Base-by-base conservation (phyloP, 2,113 vertebrate species). In the Serinus canaria region DNA sequence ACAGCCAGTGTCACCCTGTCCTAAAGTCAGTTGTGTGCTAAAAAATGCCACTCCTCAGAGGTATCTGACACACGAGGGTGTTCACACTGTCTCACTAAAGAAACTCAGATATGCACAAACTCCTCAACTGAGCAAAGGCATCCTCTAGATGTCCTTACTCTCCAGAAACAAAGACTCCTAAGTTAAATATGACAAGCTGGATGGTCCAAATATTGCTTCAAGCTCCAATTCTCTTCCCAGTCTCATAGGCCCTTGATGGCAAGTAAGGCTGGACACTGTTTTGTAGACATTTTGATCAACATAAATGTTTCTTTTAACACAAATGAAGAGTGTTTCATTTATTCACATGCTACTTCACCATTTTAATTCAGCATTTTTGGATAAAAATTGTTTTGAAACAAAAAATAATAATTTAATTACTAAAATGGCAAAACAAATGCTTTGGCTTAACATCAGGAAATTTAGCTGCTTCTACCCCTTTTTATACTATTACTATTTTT, bases 191-290 rank as follows among this genome's bases (percentile, higher is more conserved):
- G 47, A 59, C 58, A 46, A 78, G 10, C 2, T 67, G 35, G 44
- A 82, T 33, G 8, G n/a, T 63, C 66, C 33, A 87, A 56, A 75
- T 0, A 0, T 17, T 0, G 0, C 30, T 66, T 50, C 49, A 83
- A 56, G 68, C 37, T 80, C 27, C 50, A 44, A 55, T 20, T 89
- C n/a, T 28, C 55, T 70, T 77, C 63, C 66, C 58, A 55, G 49
- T 25, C 5, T 11, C 50, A 44, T 0, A 53, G 35, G 50, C 50
- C 13, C n/a, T 31, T 58, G 43, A 31, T 81, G 47, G 37, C 59
- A 78, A 81, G 12, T 44, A 60, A 46, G 33, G 21, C 10, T 75
- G 39, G 44, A 37, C 63, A 39, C 7, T 16, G 16, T n/a, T 84
- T 66, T 69, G 18, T 43, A 69, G 69, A 30, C 14, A 44, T 50